Evolutionary conservation across 2,797 vertebrate species (phyloP), one percentile per base, ranked within the genome.

Genomic region (Phrynocephalus guinanensis): DNA sequence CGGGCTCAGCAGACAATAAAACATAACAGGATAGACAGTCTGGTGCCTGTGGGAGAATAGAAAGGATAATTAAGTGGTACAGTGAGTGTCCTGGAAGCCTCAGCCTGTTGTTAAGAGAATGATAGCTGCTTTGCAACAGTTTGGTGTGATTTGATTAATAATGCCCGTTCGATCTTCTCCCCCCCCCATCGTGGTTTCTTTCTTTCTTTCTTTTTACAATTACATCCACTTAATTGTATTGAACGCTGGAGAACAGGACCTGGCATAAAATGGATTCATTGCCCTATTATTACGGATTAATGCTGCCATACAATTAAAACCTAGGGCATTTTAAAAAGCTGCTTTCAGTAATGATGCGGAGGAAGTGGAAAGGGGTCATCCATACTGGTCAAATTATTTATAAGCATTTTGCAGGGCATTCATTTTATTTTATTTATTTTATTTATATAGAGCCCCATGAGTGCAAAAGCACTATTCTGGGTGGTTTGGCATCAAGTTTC

Each of bases 71-170:
- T 56, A 56, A 86, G 89, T 88, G 13, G 1, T 24, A 56, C 26
- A 50, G 33, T 66, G 50, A 26, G 28, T 86, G 75, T 73, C 7
- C 24, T 4, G 48, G 33, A 33, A 0, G 1, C 73, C 6, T 82
- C 44, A 15, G 33, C 0, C n/a, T 50, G 24, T 71, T 48, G 20
- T 5, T 0, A 0, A 77, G 70, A 79, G 50, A 76, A 56, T 44
- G 85, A 82, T 71, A 87, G 56, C 60, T 78, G 0, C 56, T 20
- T 72, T 56, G 52, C 3, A 52, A 89, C 1, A 86, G 44, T 56
- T 26, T 60, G 3, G 66, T 10, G 26, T 66, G 60, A 77, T 82
- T 86, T 66, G 60, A 77, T 82, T 86, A 72, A 38, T 83, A 33
- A 66, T 79, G 50, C 48, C 72, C 63, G 0, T 86, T 86, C 79